Conservation (phyloP, 2,888 invertebrate species). For the Metellina segmentata region DNA sequence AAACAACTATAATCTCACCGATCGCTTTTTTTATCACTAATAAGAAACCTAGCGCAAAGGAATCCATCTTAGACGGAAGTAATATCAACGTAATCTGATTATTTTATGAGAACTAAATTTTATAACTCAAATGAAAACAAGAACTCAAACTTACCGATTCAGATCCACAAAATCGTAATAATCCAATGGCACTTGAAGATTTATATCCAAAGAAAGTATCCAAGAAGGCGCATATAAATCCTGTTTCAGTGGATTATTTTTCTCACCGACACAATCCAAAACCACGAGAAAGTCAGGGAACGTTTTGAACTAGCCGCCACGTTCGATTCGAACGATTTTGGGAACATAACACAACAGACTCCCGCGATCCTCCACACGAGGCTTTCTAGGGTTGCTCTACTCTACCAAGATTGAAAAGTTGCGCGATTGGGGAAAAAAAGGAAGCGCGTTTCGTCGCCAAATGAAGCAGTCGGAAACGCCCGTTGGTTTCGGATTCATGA, state of each 20-base stretch:
- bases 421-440: background rate
- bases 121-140: too few species aligned
- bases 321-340: constrained; percentile 33
- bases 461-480: background rate
- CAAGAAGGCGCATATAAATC: too few species aligned
- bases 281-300: constrained; percentile 7
- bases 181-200: background rate
- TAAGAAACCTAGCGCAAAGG: too few species aligned
- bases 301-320: constrained; percentile 68
- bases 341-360: constrained; percentile 69
- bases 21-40: too few species aligned
- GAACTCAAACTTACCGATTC: background rate
- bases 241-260: background rate
- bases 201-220: background rate
- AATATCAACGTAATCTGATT: too few species aligned
- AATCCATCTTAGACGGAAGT: too few species aligned
- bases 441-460: constrained; percentile 26
- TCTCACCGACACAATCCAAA: background rate
- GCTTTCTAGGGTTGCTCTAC: constrained; percentile 51
- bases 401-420: background rate
- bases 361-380: constrained; percentile 73
- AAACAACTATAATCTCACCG: too few species aligned
- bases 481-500: background rate
- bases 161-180: background rate
- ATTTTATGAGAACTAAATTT: background rate